Base-by-base conservation (phyloP, 2,797 vertebrate species). In the Austrolebias charrua region DNA sequence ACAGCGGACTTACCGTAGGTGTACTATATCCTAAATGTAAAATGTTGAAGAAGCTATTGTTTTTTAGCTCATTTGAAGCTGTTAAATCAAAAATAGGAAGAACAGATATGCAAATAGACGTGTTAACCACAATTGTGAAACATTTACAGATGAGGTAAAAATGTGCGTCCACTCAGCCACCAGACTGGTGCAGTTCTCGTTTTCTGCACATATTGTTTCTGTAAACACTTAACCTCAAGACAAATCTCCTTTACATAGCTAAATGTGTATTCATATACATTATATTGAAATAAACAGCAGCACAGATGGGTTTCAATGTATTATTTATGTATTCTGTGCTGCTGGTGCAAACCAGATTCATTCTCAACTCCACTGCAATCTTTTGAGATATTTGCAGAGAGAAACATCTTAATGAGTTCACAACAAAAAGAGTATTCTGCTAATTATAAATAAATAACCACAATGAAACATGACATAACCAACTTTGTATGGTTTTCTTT, bases 301-400 rank as follows among this genome's bases (percentile, higher is more conserved):
- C 31, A 18, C 18, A 54, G 2, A 20, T 48, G 46, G 46, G 14
- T 3, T 19, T 56, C 60, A 38, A 66, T 71, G 16, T 9, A 66
- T 47, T 50, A 9, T 14, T 55, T 63, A 53, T 63, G 10, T 67
- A 12, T 50, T 57, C 29, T 20, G 46, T 48, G 46, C 20, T 20
- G 59, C 46, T 19, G 28, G 55, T 45, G 43, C 42, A 13, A 12
- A 53, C 40, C 50, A 29, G 6, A 3, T 2, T 7, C 10, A 31
- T 12, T 19, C 15, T 15, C 16, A 40, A 11, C 0, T 59, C 9
- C 16, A 44, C 10, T 15, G 0, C 15, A 45, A 11, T 11, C 5
- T 1, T 29, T 0, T 51, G 4, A 58, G 28, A 44, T 12, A 9
- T 20, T 53, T 35, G 8, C 0, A 3, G 1, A 19, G 54, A 53